A percentile compares a stretch with the other conserved stretches of the same genome.
These are phyloP conservation scores for Sipunculus nudus DNA, from an alignment of 2,888 invertebrate genomes.

Conservation along the genomic window DNA sequence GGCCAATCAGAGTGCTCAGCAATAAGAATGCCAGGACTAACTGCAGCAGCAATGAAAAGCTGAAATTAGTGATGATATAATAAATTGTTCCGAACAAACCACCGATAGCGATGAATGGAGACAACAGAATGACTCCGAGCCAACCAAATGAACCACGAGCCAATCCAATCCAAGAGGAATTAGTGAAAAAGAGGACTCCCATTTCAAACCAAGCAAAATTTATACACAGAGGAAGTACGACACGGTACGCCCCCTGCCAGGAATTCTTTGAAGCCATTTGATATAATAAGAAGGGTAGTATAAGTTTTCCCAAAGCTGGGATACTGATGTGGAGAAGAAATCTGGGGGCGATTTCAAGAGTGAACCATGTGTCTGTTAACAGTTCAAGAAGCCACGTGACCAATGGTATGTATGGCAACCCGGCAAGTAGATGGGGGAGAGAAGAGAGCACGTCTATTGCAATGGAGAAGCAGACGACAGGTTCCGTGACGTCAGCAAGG, in stretches of 20 bases:
- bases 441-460: slow-evolving; percentile 7
- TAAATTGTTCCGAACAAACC: slow-evolving; percentile 11
- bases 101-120: slow-evolving; percentile 7
- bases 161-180: slow-evolving; percentile 16
- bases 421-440: slow-evolving; percentile 9
- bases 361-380: slow-evolving; percentile 1
- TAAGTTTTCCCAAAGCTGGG: slow-evolving; percentile 4
- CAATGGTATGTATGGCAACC: neutral
- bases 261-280: slow-evolving; percentile 6
- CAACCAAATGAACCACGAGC: slow-evolving; percentile 18
- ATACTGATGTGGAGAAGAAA: slow-evolving; percentile 12
- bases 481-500: slow-evolving; percentile 6
- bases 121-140: neutral
- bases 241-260: slow-evolving; percentile 3
- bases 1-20: neutral
- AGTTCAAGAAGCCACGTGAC: neutral
- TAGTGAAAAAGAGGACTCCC: slow-evolving; percentile 5
- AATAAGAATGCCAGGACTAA: slow-evolving; percentile 6
- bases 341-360: neutral
- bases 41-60: slow-evolving; percentile 5
- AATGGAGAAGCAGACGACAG: neutral
- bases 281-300: slow-evolving; percentile 6
- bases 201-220: slow-evolving; percentile 19
- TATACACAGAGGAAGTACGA: slow-evolving; percentile 10
- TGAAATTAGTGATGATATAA: slow-evolving; percentile 2